Conservation (phyloP, 2,113 vertebrate species). For the Miniopterus natalensis region DNA sequence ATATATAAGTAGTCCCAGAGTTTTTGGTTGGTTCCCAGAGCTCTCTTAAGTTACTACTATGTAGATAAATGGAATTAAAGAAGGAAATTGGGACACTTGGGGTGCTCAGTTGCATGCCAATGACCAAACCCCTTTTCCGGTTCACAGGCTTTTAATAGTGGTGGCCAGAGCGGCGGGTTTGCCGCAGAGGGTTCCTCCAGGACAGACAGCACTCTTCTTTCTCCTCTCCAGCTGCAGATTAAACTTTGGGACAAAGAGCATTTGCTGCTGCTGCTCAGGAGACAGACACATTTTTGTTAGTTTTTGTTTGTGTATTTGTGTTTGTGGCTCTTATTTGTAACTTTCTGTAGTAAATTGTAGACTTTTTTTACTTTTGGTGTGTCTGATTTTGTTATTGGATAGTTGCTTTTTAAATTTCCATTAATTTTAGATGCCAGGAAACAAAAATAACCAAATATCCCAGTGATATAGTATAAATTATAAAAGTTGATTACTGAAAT, state of each 20-base stretch:
- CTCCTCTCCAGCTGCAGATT: not conserved
- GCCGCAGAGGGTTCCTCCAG: not conserved
- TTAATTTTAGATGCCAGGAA: not conserved
- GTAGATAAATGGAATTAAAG: slow-evolving; percentile 55
- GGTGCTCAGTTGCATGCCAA: slow-evolving; percentile 67
- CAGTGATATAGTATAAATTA: not conserved
- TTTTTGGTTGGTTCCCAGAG: slow-evolving; percentile 47
- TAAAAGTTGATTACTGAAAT: not conserved
- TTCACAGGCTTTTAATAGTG: slow-evolving; percentile 66
- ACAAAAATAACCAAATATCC: not conserved
- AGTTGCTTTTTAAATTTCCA: not conserved
- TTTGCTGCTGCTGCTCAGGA: not conserved
- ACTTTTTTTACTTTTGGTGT: not conserved
- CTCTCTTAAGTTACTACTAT: not conserved
- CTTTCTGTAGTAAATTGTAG: not conserved
- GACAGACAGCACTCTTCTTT: not conserved
- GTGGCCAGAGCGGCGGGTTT: not conserved
- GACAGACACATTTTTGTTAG: slow-evolving; percentile 41
- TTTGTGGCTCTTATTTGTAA: not conserved
- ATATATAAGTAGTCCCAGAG: not conserved
- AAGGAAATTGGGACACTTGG: slow-evolving; percentile 60
- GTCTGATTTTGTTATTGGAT: slow-evolving; percentile 12
- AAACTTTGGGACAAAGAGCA: not conserved
- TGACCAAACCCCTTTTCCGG: slow-evolving; percentile 71
- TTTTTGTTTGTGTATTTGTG: not conserved